These are phyloP conservation scores for Pseudorectes ferrugineus DNA, from an alignment of 2,113 vertebrate species.

Conservation along the genomic window DNA sequence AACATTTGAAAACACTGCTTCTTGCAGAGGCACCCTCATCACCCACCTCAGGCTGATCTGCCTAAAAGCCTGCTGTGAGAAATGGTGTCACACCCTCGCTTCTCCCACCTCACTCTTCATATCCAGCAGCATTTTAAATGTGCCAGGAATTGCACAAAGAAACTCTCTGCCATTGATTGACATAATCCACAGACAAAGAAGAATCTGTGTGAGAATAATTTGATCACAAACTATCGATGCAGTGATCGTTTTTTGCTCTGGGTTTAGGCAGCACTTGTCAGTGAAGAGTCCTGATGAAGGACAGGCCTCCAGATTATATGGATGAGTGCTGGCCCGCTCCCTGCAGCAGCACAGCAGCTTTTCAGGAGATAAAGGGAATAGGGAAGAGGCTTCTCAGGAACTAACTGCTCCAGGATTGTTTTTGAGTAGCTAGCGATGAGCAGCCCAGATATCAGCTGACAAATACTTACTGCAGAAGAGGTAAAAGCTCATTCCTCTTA, in stretches of 20 bases:
- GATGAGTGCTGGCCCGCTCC: not conserved
- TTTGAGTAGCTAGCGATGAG: not conserved
- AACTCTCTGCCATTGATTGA: slow-evolving; percentile 22
- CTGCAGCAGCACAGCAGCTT: not conserved
- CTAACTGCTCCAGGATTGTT: not conserved
- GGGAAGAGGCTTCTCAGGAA: not conserved
- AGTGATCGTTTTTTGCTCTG: not conserved
- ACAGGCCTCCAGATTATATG: not conserved
- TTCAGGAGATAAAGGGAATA: not conserved
- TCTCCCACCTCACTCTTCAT: not conserved
- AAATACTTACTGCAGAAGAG: slow-evolving; percentile 7
- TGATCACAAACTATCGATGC: not conserved
- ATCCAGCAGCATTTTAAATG: not conserved
- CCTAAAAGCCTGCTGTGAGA: not conserved
- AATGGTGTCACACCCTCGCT: not conserved
- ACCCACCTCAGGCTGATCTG: not conserved
- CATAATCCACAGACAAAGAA: not conserved
- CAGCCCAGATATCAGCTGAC: not conserved
- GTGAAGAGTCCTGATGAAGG: not conserved
- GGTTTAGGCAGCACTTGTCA: not conserved
- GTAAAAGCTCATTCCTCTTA: slow-evolving; percentile 35
- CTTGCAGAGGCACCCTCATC: not conserved
- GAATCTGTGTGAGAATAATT: not conserved
- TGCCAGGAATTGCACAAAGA: not conserved
- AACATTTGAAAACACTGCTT: not conserved